Conservation (phyloP, 2,888 invertebrate species). For the Spilarctia lutea region DNA sequence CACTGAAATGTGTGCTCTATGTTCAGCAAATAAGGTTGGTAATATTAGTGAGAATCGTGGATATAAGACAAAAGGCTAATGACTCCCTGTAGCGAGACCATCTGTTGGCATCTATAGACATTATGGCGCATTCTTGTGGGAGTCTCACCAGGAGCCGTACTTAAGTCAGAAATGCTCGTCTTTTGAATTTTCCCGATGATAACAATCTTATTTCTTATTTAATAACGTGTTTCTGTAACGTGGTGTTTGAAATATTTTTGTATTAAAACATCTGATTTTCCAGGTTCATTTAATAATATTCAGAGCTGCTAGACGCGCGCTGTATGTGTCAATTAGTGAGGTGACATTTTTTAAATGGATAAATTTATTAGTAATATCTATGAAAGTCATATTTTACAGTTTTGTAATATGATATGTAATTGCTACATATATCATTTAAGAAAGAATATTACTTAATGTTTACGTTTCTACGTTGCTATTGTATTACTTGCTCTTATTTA, state of each 20-base stretch:
- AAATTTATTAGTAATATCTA: background rate
- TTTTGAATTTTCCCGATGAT: slow-evolving; percentile 46
- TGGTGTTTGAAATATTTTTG: background rate
- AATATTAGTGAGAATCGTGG: slow-evolving; percentile 45
- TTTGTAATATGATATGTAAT: background rate
- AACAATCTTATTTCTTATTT: slow-evolving; percentile 36
- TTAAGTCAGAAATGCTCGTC: slow-evolving; percentile 51
- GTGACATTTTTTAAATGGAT: background rate
- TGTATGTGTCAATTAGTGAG: no score
- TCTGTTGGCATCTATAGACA: slow-evolving; percentile 79
- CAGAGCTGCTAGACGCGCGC: no score
- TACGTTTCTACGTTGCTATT: background rate
- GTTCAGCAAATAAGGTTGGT: slow-evolving; percentile 47
- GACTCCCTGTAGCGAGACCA: slow-evolving; percentile 73
- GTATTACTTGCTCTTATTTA: background rate
- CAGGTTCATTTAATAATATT: background rate
- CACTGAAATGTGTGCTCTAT: slow-evolving; percentile 51
- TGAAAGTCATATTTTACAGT: background rate
- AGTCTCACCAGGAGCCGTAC: slow-evolving; percentile 60
- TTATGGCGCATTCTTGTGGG: slow-evolving; percentile 72
- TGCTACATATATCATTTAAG: background rate
- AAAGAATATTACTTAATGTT: background rate
- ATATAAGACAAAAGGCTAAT: slow-evolving; percentile 79
- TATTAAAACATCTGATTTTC: background rate
- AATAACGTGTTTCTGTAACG: slow-evolving; percentile 28